Evolutionary conservation across 2,797 vertebrate genomes (phyloP).

Genomic region (Artibeus lituratus): DNA sequence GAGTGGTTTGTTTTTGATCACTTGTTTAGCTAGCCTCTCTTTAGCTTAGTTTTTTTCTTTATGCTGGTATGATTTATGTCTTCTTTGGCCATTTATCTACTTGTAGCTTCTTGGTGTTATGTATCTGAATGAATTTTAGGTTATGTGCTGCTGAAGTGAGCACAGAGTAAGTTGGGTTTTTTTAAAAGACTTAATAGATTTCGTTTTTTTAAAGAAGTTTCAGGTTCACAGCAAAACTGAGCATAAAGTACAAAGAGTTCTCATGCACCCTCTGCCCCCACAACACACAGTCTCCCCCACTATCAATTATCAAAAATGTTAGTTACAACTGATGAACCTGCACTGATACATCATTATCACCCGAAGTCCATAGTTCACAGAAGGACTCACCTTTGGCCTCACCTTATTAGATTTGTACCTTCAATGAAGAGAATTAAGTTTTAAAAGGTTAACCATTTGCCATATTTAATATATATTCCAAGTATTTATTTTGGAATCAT

Average conservation of each 20-base stretch:
- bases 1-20: background rate
- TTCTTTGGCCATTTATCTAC: background rate
- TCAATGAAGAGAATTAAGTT: background rate
- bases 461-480: background rate
- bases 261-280: background rate
- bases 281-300: background rate
- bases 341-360: background rate
- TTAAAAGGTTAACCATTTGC: background rate
- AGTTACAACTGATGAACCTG: background rate
- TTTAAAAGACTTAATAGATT: background rate
- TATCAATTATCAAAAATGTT: background rate
- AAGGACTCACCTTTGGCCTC: background rate
- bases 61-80: background rate
- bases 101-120: background rate
- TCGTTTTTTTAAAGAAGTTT: background rate
- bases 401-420: background rate
- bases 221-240: background rate
- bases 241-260: background rate
- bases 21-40: background rate
- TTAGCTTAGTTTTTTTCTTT: background rate
- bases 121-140: background rate
- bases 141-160: background rate
- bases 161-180: background rate
- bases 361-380: background rate
- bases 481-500: background rate